These are phyloP conservation scores for Erebia palarica DNA, from an alignment of 2,888 invertebrate genomes.

Conservation along the genomic window DNA sequence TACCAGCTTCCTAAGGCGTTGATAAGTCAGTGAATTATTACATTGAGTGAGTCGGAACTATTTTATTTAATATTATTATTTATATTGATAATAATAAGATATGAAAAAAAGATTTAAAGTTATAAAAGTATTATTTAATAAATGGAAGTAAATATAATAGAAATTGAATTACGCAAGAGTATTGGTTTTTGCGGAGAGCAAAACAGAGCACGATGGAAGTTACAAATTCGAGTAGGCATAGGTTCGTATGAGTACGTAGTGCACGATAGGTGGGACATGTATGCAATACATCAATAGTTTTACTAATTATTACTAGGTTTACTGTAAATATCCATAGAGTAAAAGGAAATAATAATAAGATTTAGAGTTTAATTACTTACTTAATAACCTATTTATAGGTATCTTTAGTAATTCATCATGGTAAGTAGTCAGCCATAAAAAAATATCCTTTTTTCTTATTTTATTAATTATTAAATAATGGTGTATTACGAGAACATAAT, in stretches of 20 bases:
- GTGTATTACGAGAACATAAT: too few relatives aligned
- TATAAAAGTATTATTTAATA: background rate
- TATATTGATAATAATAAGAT: too few relatives aligned
- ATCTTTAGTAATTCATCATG: too few relatives aligned
- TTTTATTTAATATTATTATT: too few relatives aligned
- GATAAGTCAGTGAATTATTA: too few relatives aligned
- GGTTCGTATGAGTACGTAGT: slow-evolving; percentile 57
- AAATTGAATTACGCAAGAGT: slow-evolving; percentile 52
- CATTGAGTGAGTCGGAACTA: too few relatives aligned
- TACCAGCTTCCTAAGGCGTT: too few relatives aligned
- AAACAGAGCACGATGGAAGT: slow-evolving; percentile 81
- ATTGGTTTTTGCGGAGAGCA: slow-evolving; percentile 56
- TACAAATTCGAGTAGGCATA: slow-evolving; percentile 78
- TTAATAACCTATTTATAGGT: background rate
- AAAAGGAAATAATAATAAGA: background rate
- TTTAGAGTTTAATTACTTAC: background rate
- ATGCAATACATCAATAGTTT: slow-evolving; percentile 69
- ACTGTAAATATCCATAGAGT: slow-evolving; percentile 24
- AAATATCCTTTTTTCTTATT: too few relatives aligned
- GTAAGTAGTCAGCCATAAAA: too few relatives aligned
- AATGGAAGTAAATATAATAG: background rate
- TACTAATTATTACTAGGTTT: slow-evolving; percentile 32
- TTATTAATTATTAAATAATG: too few relatives aligned
- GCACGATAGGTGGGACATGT: slow-evolving; percentile 73
- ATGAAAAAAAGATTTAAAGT: too few relatives aligned